Conservation (phyloP, 2,797 vertebrate species). For the Propithecus deckenii region DNA sequence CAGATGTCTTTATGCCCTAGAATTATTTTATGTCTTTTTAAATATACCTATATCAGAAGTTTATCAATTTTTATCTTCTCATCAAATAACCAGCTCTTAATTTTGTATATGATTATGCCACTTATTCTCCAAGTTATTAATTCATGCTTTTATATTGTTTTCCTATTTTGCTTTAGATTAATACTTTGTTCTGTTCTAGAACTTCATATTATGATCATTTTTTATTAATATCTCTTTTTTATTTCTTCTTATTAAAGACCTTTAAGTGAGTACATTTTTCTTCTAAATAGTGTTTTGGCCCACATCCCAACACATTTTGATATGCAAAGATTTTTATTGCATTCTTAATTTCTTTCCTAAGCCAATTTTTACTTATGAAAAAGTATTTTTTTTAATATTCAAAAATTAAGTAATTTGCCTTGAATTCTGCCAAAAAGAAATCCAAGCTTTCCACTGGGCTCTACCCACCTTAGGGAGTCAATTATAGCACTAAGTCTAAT, state of each 20-base stretch:
- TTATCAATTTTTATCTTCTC: not conserved
- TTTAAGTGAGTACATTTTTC: constrained; percentile 72
- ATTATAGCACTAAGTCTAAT: not conserved
- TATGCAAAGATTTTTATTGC: constrained; percentile 52
- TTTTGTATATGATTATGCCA: constrained; percentile 21
- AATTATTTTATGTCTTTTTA: not conserved
- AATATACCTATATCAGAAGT: not conserved
- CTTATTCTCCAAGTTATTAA: constrained; percentile 42
- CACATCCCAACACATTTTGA: constrained; percentile 42
- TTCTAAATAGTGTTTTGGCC: constrained; percentile 55
- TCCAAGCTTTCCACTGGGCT: not conserved
- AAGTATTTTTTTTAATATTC: constrained; percentile 41
- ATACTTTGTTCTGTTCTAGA: constrained; percentile 30
- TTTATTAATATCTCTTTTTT: constrained; percentile 48
- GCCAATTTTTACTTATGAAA: constrained; percentile 57
- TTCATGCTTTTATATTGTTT: constrained; percentile 3
- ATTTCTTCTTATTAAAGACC: constrained; percentile 55
- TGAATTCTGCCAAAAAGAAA: not conserved
- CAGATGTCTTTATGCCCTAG: not conserved
- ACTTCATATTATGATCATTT: constrained; percentile 23
- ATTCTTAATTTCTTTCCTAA: constrained; percentile 61
- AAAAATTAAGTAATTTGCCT: constrained; percentile 35
- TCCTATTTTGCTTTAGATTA: constrained; percentile 23
- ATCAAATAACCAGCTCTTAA: constrained; percentile 20
- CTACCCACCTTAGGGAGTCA: not conserved